A percentile compares a stretch with the other conserved stretches of the same genome.
These are phyloP conservation scores for Calycopis cecrops DNA, from an alignment of 1,140 invertebrate genomes.

Conservation along the genomic window DNA sequence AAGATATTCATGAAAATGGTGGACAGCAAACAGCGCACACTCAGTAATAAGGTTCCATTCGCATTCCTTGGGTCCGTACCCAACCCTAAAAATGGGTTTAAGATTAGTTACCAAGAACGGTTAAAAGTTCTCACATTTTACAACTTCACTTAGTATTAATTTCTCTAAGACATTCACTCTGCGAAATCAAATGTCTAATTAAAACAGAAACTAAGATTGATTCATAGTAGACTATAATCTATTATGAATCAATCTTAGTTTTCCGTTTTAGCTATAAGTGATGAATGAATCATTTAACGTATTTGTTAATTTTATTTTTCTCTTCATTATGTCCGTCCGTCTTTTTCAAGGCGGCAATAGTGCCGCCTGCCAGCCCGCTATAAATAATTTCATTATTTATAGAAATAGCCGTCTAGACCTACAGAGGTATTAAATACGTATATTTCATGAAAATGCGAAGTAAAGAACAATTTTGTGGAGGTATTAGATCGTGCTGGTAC, in stretches of 20 bases:
- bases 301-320: neutral
- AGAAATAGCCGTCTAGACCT: neutral
- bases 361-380: too few species aligned
- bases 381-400: neutral
- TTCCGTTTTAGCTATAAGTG: neutral
- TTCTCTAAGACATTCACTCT: neutral
- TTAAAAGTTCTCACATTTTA: neutral
- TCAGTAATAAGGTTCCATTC: too few species aligned
- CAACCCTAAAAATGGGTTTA: too few species aligned
- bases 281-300: neutral
- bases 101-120: too few species aligned
- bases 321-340: slow-evolving; percentile 1
- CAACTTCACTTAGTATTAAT: neutral
- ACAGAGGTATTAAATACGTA: neutral
- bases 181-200: neutral
- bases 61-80: too few species aligned
- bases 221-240: neutral
- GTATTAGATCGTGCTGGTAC: too few species aligned
- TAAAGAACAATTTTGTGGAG: too few species aligned
- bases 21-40: too few species aligned
- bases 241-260: too few species aligned
- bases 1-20: too few species aligned
- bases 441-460: neutral
- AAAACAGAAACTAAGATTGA: slow-evolving; percentile 2
- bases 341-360: neutral